Base-by-base conservation (phyloP, 2,888 invertebrate genomes). In the Mythimna pallens region DNA sequence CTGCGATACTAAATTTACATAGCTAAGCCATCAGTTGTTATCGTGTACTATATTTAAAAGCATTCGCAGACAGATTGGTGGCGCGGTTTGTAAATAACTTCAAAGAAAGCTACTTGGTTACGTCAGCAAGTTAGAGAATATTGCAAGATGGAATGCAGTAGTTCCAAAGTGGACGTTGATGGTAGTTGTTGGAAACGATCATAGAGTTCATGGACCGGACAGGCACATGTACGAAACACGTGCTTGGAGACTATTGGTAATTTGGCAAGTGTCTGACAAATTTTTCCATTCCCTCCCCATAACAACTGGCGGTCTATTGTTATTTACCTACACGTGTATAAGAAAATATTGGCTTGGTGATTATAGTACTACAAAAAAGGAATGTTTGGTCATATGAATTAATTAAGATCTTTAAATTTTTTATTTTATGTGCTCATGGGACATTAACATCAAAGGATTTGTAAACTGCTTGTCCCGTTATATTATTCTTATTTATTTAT, bases 21-120 rank as follows among this genome's bases (percentile, higher is more conserved):
- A 61, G 22, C 22, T 54, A 20, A 52, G 30, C 57, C 34, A 62
- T 52, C 66, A 22, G 55, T 70, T 67, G 47, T 43, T 70, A 69
- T 68, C 72, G 36, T 25, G 55, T 66, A 69, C 55, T 58, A 65
- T 76, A 76, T 76, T 69, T 75, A 66, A 70, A 65, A 81, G 70
- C 70, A 63, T 81, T 58, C 65, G 69, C 73, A 73, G 78, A 78
- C 68, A 69, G 69, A 71, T 66, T 70, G 67, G 66, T 76, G 34
- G 68, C 55, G 65, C 36, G 30, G 22, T 65, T 65, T 68, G 66
- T 61, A 65, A 74, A 75, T 65, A 73, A 59, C 58, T 52, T 76
- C 57, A 70, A 76, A 74, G 70, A 55, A 36, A 55, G 47, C 54
- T 50, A 55, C 47, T 80, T 47, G 59, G 43, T 64, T 66, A 59